Conservation (phyloP, 2,888 invertebrate species). For the Meganola albula region DNA sequence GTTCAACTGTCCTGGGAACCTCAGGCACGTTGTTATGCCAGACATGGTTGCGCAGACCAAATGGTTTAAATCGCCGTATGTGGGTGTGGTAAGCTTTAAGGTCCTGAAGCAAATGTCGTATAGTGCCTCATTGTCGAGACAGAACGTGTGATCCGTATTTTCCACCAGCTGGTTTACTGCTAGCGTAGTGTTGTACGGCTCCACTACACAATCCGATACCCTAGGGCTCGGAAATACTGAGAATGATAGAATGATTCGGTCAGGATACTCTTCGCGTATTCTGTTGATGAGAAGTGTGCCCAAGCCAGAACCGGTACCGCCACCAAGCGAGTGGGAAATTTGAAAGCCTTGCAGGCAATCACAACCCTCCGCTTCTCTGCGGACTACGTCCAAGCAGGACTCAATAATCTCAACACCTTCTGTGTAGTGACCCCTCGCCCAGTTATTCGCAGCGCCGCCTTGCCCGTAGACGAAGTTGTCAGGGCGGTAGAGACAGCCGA, state of each 20-base stretch:
- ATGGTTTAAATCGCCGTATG: constrained; percentile 89
- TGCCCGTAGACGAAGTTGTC: constrained; percentile 92
- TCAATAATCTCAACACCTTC: constrained; percentile 93
- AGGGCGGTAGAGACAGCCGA: constrained; percentile 90
- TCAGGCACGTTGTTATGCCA: constrained; percentile 88
- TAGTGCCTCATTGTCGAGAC: constrained; percentile 84
- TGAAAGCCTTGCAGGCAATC: constrained; percentile 95
- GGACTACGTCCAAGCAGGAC: constrained; percentile 87
- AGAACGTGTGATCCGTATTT: constrained; percentile 82
- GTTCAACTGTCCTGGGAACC: constrained; percentile 77
- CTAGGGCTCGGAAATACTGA: constrained; percentile 89
- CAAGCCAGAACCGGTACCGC: constrained; percentile 70
- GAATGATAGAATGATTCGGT: constrained; percentile 89
- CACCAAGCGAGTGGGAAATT: constrained; percentile 83
- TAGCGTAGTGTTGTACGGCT: constrained; percentile 90
- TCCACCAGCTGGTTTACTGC: constrained; percentile 91
- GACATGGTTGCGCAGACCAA: constrained; percentile 91
- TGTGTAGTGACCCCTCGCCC: constrained; percentile 89
- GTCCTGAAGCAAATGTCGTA: constrained; percentile 89
- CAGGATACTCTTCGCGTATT: constrained; percentile 93
- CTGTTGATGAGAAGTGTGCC: constrained; percentile 87
- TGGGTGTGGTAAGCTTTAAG: constrained; percentile 84
- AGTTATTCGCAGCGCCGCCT: constrained; percentile 66
- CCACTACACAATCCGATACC: constrained; percentile 81
- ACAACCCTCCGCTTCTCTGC: constrained; percentile 91